Percentiles rank a stretch among this genome's conserved stretches.
phyloP scores from a whole-genome alignment of 2,888 invertebrate genomes.

The Tiliacea citrago region DNA sequence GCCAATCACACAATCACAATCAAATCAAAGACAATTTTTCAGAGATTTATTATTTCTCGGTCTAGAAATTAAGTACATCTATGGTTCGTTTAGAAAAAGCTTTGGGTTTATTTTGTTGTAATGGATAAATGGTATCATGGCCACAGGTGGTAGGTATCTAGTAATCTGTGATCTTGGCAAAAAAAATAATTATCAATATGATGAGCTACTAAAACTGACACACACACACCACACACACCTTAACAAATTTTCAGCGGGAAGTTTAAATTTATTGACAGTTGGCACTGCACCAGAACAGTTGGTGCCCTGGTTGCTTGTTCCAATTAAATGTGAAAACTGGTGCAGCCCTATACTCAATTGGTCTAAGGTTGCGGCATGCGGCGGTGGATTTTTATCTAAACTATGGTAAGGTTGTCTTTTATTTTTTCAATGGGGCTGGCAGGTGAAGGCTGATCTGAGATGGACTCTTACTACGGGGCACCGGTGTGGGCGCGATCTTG shows the following conservation, averaged over 20 bases:
- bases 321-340: too few relatives aligned
- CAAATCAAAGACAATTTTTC: slow-evolving; percentile 56
- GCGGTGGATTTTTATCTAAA: too few relatives aligned
- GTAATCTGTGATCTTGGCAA: not conserved
- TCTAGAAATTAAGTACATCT: not conserved
- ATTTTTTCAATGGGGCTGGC: too few relatives aligned
- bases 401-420: too few relatives aligned
- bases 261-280: not conserved
- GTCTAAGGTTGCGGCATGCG: too few relatives aligned
- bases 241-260: not conserved
- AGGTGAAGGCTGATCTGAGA: too few relatives aligned
- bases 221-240: too few relatives aligned
- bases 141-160: not conserved
- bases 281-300: too few relatives aligned
- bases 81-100: not conserved
- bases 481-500: too few relatives aligned
- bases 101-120: not conserved
- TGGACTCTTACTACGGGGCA: too few relatives aligned
- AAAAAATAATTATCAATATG: not conserved
- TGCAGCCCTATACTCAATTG: too few relatives aligned
- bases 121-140: not conserved
- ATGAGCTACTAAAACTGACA: not conserved
- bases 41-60: slow-evolving; percentile 1
- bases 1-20: slow-evolving; percentile 73
- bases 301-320: too few relatives aligned